Evolutionary conservation across 2,113 vertebrate species (phyloP).

Genomic region (Clarias gariepinus): DNA sequence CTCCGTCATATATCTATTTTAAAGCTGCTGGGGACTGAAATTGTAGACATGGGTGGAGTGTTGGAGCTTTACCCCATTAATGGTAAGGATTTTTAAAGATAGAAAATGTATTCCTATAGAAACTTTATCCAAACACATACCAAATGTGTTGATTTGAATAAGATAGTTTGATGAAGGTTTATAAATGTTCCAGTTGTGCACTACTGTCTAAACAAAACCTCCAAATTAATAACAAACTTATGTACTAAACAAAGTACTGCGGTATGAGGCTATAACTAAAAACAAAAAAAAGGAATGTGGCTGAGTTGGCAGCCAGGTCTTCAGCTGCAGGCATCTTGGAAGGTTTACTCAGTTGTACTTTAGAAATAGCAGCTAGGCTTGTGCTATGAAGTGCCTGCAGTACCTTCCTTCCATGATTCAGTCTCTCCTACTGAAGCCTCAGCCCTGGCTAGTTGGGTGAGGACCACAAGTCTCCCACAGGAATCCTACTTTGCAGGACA

Average conservation of each 20-base stretch:
- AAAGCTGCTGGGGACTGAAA: slow-evolving; percentile 85
- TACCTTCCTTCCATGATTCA: slow-evolving; percentile 20
- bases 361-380: slow-evolving; percentile 29
- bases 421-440: slow-evolving; percentile 23
- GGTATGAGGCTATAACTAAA: neutral
- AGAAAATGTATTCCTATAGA: neutral
- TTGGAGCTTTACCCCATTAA: slow-evolving; percentile 96
- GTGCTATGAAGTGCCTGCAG: neutral
- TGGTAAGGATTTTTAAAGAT: slow-evolving; percentile 73
- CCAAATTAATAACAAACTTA: neutral
- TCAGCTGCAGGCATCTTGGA: neutral
- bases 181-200: neutral
- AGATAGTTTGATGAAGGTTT: too few species aligned
- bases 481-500: slow-evolving; percentile 42
- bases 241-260: neutral
- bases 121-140: neutral
- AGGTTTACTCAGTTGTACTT: slow-evolving; percentile 27
- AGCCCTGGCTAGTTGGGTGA: neutral
- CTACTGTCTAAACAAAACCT: neutral
- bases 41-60: slow-evolving; percentile 82
- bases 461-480: slow-evolving; percentile 33
- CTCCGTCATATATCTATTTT: slow-evolving; percentile 92
- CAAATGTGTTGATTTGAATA: neutral
- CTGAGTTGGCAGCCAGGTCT: slow-evolving; percentile 19
- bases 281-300: slow-evolving; percentile 22